phyloP scores from a whole-genome alignment of 2,113 vertebrate genomes.

The Drymodes brunneopygia region DNA sequence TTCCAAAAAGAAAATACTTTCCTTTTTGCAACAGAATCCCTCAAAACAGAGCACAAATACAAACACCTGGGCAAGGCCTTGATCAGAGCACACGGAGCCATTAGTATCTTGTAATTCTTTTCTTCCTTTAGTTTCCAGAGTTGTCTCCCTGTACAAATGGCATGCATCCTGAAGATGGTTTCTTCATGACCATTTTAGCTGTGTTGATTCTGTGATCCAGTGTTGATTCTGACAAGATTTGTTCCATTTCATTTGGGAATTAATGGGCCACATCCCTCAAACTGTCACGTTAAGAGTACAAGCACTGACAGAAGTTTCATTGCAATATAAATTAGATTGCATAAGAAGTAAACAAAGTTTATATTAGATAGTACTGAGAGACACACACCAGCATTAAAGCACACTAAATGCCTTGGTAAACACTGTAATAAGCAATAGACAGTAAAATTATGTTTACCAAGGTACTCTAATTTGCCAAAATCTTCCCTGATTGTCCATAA shows the following conservation, averaged over 20 bases:
- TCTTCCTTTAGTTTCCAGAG: background rate
- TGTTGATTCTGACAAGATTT: background rate
- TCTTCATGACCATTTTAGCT: background rate
- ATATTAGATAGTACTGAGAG: background rate
- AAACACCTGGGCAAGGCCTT: background rate
- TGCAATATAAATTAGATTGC: background rate
- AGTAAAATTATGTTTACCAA: background rate
- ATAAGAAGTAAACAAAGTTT: background rate
- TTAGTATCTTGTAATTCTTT: background rate
- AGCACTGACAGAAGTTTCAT: background rate
- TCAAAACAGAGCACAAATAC: background rate
- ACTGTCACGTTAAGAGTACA: background rate
- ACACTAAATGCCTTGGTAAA: background rate
- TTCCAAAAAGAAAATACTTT: background rate
- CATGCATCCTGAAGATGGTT: background rate
- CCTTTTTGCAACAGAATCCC: background rate
- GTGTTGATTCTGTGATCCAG: background rate
- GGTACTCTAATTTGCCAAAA: background rate
- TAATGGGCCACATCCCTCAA: background rate
- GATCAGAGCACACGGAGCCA: background rate
- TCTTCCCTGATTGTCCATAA: background rate
- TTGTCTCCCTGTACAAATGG: background rate
- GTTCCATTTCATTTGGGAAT: background rate
- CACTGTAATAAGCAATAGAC: background rate
- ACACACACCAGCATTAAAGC: background rate